phyloP scores from a whole-genome alignment of 1,140 invertebrate genomes.

The Diachasma alloeum region DNA sequence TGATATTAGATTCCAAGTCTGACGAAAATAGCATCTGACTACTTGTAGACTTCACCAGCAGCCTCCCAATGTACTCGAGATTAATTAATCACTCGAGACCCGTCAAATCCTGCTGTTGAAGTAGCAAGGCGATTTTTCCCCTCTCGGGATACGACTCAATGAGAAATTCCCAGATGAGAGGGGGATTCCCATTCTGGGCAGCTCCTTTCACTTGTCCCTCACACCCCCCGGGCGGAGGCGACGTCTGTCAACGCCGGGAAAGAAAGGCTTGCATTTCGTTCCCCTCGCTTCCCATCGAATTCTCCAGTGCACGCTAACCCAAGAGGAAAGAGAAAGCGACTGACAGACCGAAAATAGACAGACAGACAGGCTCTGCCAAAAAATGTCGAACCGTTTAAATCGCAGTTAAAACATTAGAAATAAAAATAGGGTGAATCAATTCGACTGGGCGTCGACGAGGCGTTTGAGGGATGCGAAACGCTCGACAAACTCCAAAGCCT shows the following conservation, averaged over 20 bases:
- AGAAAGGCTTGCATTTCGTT: too few species aligned
- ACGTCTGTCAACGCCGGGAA: too few species aligned
- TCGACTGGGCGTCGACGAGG: not conserved
- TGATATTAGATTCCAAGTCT: not conserved
- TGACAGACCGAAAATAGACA: not conserved
- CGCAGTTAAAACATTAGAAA: not conserved
- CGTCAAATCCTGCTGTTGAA: not conserved
- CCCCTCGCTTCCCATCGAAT: too few species aligned
- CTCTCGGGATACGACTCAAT: not conserved
- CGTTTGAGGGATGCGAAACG: not conserved
- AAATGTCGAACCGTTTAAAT: not conserved
- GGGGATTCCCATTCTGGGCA: not conserved
- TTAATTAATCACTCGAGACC: constrained; percentile 3
- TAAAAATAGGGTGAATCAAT: not conserved
- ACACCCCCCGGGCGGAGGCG: too few species aligned
- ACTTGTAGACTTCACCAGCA: constrained; percentile 8
- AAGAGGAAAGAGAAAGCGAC: too few species aligned
- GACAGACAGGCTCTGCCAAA: not conserved
- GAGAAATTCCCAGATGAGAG: not conserved
- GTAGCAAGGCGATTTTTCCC: not conserved
- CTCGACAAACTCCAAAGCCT: not conserved
- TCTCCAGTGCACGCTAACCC: too few species aligned
- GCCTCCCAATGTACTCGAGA: not conserved
- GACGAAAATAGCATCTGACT: constrained; percentile 19
- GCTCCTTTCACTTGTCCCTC: not conserved